Evolutionary conservation across 92 coral and sea anemone genomes (phyloP).

Genomic region (Epizoanthus stellaris): DNA sequence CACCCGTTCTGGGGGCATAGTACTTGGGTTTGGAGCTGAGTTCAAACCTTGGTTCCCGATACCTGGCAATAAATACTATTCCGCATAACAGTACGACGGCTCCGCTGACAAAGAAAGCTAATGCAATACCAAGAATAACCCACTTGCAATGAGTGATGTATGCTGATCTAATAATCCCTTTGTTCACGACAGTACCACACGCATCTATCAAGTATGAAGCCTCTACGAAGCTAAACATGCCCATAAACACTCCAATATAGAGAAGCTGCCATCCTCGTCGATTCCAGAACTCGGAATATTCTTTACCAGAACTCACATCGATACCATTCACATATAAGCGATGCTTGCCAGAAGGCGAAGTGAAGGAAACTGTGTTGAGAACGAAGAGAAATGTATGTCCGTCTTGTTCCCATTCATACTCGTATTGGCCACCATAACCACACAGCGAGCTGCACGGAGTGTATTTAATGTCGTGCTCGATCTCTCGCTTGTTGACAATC

Average conservation of each 20-base stretch:
- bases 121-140: constrained; percentile 10
- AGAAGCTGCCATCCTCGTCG: constrained; percentile 70
- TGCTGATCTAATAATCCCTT: not conserved
- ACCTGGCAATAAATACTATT: constrained; percentile 3
- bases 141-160: constrained; percentile 22
- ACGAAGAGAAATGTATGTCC: constrained; percentile 55
- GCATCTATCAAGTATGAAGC: constrained; percentile 38
- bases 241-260: constrained; percentile 53
- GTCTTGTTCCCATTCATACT: constrained; percentile 63
- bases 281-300: constrained; percentile 66
- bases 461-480: constrained; percentile 40
- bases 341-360: constrained; percentile 52
- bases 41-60: constrained; percentile 38
- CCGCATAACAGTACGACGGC: constrained; percentile 14
- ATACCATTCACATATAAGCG: constrained; percentile 61
- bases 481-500: constrained; percentile 44
- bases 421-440: constrained; percentile 48
- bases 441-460: constrained; percentile 51
- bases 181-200: constrained; percentile 22
- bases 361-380: constrained; percentile 54
- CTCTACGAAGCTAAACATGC: constrained; percentile 4
- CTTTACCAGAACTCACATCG: constrained; percentile 59
- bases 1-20: not conserved
- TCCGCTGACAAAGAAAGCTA: constrained; percentile 5
- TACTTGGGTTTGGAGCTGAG: constrained; percentile 29